A percentile compares a stretch with the other conserved stretches of the same genome.
These are phyloP conservation scores for Sarcophaga bullata DNA, from an alignment of 1,140 invertebrate species.

Conservation along the genomic window DNA sequence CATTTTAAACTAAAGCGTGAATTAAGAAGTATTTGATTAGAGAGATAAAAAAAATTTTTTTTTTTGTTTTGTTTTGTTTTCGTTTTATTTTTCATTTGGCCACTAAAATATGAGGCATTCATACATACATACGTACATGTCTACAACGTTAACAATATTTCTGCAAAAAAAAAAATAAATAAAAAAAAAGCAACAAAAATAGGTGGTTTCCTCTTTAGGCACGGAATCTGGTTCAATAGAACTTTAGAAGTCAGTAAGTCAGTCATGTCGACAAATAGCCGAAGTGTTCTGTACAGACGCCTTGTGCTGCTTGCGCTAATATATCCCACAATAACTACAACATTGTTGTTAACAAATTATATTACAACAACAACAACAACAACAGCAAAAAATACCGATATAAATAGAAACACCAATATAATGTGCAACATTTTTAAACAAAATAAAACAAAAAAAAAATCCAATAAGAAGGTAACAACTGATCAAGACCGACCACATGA, in stretches of 20 bases:
- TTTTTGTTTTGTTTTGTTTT: too few relatives aligned
- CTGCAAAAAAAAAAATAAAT: too few relatives aligned
- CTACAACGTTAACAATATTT: not conserved
- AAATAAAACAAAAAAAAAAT: too few relatives aligned
- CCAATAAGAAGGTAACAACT: too few relatives aligned
- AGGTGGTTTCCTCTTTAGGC: constrained; percentile 29
- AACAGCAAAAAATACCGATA: not conserved
- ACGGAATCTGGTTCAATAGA: not conserved
- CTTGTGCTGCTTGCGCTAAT: not conserved
- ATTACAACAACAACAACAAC: constrained; percentile 16
- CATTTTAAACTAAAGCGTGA: not conserved
- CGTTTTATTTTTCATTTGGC: not conserved
- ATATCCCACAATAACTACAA: not conserved
- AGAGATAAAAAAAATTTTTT: not conserved
- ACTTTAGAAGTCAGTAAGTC: not conserved
- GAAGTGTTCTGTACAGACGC: not conserved
- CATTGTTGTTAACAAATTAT: constrained; percentile 40
- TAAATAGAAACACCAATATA: too few relatives aligned
- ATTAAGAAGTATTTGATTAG: not conserved
- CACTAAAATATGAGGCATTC: not conserved
- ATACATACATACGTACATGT: not conserved
- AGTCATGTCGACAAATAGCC: not conserved
- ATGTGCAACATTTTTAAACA: too few relatives aligned
- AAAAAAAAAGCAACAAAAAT: constrained; percentile 5
- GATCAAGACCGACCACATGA: too few relatives aligned